Evolutionary conservation across 2,797 vertebrate genomes (phyloP).

Genomic region (Meda fulgida): DNA sequence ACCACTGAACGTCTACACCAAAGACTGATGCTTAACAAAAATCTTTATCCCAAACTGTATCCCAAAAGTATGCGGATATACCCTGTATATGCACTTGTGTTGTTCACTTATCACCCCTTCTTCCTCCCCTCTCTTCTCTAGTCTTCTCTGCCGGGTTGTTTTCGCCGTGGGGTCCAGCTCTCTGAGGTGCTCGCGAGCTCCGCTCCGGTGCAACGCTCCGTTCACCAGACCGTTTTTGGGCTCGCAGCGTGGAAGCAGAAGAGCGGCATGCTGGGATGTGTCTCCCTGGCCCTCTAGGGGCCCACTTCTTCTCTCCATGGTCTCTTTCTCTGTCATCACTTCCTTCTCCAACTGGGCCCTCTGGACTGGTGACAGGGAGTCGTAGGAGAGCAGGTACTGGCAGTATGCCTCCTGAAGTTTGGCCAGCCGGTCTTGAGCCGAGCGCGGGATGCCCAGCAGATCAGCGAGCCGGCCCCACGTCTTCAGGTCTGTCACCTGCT

Average conservation of each 20-base stretch:
- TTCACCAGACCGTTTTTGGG: constrained; percentile 90
- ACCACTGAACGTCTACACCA: not conserved
- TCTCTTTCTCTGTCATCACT: constrained; percentile 93
- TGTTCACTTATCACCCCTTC: constrained; percentile 89
- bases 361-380: constrained; percentile 90
- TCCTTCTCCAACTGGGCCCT: constrained; percentile 90
- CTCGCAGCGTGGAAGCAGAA: constrained; percentile 95
- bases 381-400: constrained; percentile 98
- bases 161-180: constrained; percentile 85
- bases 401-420: constrained; percentile 99
- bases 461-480: constrained; percentile 99
- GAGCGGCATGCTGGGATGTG: constrained; percentile 80
- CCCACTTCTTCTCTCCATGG: constrained; percentile 90
- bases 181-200: constrained; percentile 86
- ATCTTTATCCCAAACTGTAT: no score
- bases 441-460: constrained; percentile 95
- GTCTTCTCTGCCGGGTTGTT: constrained; percentile 91
- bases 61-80: constrained; percentile 60
- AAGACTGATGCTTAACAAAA: not conserved
- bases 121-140: constrained; percentile 92
- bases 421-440: constrained; percentile 97
- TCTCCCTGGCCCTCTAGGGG: constrained; percentile 93
- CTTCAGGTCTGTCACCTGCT: constrained; percentile 99
- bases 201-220: constrained; percentile 78
- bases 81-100: constrained; percentile 99